These are phyloP conservation scores for Leptoclinus maculatus DNA, from an alignment of 2,797 vertebrate genomes.

Conservation along the genomic window DNA sequence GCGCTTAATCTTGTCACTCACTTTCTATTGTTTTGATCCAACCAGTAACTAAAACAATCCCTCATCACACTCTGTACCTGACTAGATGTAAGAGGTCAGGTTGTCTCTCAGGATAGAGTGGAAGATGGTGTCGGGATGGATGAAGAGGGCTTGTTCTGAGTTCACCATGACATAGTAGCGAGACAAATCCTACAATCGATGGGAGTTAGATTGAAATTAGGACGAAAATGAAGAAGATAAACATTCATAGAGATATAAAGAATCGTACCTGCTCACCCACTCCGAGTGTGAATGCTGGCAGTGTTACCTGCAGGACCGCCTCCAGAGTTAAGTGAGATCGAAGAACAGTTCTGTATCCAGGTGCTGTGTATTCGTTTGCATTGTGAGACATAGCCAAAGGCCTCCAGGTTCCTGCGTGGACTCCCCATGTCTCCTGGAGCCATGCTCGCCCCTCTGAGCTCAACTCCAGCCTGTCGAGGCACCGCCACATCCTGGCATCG, in stretches of 20 bases:
- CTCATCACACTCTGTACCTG: slow-evolving; percentile 7
- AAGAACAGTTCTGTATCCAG: slow-evolving; percentile 26
- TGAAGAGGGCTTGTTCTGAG: slow-evolving; percentile 41
- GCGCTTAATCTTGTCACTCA: neutral
- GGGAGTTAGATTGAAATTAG: neutral
- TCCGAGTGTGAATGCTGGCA: slow-evolving; percentile 9
- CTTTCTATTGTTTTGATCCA: neutral
- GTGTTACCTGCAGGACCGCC: slow-evolving; percentile 27
- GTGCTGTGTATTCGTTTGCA: slow-evolving; percentile 28
- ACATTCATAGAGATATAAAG: neutral
- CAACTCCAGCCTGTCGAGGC: slow-evolving; percentile 29
- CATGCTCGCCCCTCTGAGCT: neutral
- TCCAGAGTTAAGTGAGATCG: slow-evolving; percentile 33
- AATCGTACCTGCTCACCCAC: slow-evolving; percentile 2
- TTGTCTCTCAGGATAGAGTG: slow-evolving; percentile 46
- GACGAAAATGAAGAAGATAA: neutral
- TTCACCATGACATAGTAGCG: slow-evolving; percentile 42
- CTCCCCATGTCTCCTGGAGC: slow-evolving; percentile 33
- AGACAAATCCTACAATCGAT: slow-evolving; percentile 52
- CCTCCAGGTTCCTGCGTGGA: slow-evolving; percentile 17
- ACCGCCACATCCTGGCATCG: slow-evolving; percentile 18
- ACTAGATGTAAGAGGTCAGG: slow-evolving; percentile 17
- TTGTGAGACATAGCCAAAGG: slow-evolving; percentile 5
- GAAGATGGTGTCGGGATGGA: slow-evolving; percentile 55
- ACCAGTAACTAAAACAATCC: neutral